These are phyloP conservation scores for Rhinopomastus cyanomelas DNA, from an alignment of 2,113 vertebrate genomes.

Conservation along the genomic window DNA sequence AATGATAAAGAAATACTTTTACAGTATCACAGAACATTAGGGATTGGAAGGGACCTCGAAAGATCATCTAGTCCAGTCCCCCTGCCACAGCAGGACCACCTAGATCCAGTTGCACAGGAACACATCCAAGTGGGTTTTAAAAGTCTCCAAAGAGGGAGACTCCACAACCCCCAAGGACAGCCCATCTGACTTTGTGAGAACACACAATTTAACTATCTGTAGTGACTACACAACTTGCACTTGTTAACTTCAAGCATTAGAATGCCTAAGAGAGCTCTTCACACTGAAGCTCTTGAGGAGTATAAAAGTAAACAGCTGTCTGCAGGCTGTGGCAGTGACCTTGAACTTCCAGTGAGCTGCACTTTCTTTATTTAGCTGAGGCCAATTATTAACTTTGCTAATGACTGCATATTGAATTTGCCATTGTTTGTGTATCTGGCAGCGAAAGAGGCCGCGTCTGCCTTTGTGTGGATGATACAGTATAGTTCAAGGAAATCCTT, in stretches of 20 bases:
- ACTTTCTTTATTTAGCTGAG: conserved; percentile 7
- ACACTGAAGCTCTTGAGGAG: neutral
- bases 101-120: too few relatives aligned
- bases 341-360: conserved; percentile 14
- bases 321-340: conserved; percentile 18
- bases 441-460: neutral
- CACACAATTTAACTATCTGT: neutral
- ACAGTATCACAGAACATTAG: too few relatives aligned
- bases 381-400: conserved; percentile 47
- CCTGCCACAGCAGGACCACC: too few relatives aligned
- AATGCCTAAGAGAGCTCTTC: neutral
- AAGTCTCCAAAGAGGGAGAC: too few relatives aligned
- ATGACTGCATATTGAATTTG: neutral
- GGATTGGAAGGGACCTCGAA: too few relatives aligned
- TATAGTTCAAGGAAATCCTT: conserved; percentile 16
- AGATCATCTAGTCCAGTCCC: too few relatives aligned
- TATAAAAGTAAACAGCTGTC: neutral
- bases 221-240: neutral
- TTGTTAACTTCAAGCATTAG: neutral
- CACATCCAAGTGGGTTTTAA: too few relatives aligned
- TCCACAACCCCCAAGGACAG: too few relatives aligned
- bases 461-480: neutral
- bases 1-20: neutral
- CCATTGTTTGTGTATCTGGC: neutral
- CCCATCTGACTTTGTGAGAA: neutral